These are phyloP conservation scores for Ptychodera flava DNA, from an alignment of 35 echinoderm and acorn worm species.

Conservation along the genomic window DNA sequence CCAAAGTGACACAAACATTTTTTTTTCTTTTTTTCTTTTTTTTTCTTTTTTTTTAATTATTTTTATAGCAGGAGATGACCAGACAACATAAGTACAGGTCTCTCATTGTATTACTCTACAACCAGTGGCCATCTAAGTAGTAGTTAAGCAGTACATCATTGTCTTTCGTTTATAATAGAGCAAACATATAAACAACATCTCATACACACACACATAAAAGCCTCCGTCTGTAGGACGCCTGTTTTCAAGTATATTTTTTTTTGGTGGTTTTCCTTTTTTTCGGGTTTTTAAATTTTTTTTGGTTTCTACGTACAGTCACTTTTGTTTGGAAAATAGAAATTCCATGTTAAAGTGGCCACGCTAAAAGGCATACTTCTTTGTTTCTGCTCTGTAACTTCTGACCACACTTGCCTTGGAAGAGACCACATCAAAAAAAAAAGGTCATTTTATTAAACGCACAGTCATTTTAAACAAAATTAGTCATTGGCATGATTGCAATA, in stretches of 20 bases:
- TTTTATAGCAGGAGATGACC: background rate
- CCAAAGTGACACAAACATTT: background rate
- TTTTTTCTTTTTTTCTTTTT: background rate
- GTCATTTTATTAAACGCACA: background rate
- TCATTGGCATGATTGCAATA: constrained; percentile 1
- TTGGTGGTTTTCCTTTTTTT: background rate
- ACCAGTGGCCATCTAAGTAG: background rate
- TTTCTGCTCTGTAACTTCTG: background rate
- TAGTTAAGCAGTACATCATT: background rate
- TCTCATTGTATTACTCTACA: background rate
- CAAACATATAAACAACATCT: constrained; percentile 2
- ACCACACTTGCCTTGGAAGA: background rate
- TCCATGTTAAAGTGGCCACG: background rate
- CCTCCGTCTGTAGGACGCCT: background rate
- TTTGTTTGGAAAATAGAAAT: background rate
- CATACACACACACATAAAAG: constrained; percentile 1
- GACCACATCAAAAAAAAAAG: background rate
- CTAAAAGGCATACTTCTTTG: constrained; percentile 1
- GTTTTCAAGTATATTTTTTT: background rate
- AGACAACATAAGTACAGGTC: background rate
- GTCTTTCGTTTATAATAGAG: background rate
- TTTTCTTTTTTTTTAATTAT: background rate
- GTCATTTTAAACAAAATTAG: background rate
- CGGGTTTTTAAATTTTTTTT: background rate
- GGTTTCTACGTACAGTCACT: background rate